Percentiles rank a stretch among this genome's conserved stretches.
These are phyloP conservation scores for Tamias sibiricus DNA, from an alignment of 2,113 vertebrate species.

Conservation along the genomic window DNA sequence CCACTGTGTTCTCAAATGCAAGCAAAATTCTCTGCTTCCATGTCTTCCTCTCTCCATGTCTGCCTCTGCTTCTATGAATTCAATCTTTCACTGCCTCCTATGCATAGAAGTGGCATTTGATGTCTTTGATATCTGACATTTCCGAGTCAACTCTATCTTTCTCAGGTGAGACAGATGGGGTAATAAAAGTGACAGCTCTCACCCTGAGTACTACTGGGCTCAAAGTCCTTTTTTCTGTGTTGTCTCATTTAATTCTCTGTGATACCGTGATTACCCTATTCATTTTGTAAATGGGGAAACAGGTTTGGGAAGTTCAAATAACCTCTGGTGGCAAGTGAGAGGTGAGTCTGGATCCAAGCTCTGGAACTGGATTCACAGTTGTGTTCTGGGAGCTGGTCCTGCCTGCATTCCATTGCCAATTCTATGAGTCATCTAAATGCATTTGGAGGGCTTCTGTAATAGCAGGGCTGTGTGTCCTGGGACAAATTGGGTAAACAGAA, in stretches of 20 bases:
- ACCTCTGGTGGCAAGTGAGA: too few species aligned
- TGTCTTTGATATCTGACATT: neutral
- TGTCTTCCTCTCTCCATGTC: neutral
- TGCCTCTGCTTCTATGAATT: neutral
- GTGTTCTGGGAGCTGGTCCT: too few species aligned
- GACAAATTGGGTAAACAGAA: neutral
- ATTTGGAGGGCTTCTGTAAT: neutral
- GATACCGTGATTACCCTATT: neutral
- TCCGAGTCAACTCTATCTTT: neutral
- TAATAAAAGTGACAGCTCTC: neutral
- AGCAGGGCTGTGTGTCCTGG: neutral
- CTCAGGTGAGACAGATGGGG: fast-evolving
- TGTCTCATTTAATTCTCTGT: neutral
- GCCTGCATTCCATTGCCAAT: neutral
- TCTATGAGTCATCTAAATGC: fast-evolving
- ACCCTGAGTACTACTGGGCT: fast-evolving
- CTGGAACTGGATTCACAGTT: fast-evolving
- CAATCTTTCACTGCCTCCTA: too few species aligned
- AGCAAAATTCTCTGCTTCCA: neutral
- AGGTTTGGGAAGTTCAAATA: neutral
- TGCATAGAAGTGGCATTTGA: neutral
- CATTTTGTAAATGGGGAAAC: neutral
- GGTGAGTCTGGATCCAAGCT: neutral
- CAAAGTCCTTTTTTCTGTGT: neutral
- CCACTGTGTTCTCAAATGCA: neutral